phyloP scores from a whole-genome alignment of 2,113 vertebrate species.

The Nothocercus julius region DNA sequence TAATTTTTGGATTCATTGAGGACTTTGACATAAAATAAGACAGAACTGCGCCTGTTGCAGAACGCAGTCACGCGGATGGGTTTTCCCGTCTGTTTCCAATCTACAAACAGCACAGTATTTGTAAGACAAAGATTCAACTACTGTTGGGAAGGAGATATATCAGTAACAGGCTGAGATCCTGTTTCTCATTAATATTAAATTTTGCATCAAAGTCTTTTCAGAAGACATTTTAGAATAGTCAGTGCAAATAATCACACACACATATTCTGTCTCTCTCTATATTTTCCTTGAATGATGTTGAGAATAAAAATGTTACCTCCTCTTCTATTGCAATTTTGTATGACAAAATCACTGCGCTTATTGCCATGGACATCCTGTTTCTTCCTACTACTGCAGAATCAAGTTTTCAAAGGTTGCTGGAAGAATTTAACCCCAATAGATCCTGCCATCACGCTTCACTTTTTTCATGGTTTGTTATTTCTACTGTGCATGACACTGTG shows the following conservation, averaged over 20 bases:
- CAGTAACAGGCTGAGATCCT: background rate
- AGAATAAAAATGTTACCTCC: background rate
- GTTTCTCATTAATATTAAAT: slow-evolving; percentile 11
- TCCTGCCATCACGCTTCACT: slow-evolving; percentile 5
- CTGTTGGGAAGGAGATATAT: background rate
- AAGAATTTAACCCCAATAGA: slow-evolving; percentile 66
- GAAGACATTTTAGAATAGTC: background rate
- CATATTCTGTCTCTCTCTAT: background rate
- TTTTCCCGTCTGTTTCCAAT: background rate
- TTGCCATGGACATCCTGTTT: background rate
- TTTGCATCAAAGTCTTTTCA: background rate
- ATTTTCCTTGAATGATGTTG: background rate
- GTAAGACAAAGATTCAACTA: background rate
- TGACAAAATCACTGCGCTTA: background rate
- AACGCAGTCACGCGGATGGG: background rate
- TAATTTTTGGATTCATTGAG: background rate
- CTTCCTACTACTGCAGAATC: background rate
- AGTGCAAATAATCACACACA: background rate
- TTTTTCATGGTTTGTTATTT: slow-evolving; percentile 54
- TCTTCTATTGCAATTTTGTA: background rate
- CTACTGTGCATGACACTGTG: slow-evolving; percentile 38
- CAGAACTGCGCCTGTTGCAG: background rate
- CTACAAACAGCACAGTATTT: background rate
- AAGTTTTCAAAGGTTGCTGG: slow-evolving; percentile 44
- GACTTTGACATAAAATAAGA: background rate